Evolutionary conservation across 1,140 invertebrate species (phyloP), one percentile per base, ranked within the genome.

Genomic region (Anoplolepis gracilipes): DNA sequence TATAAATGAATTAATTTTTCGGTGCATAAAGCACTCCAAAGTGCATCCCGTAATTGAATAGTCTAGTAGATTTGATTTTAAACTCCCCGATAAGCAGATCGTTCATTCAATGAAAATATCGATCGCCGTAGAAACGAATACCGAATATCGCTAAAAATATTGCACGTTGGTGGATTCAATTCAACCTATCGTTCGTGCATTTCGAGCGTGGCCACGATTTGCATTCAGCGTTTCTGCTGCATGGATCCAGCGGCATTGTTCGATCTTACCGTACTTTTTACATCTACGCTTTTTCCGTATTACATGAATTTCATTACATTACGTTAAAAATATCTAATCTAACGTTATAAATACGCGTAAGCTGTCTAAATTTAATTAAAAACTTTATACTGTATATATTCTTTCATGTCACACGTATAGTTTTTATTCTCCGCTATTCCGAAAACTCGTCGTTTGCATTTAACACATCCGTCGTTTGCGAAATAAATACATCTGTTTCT

Each of bases 21-120:
- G 13, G 10, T 33, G n/a, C 19, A 30, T 25, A 42, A 49, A 49
- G 42, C 33, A 55, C 5, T 0, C 19, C 25, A 67, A 55, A 72
- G n/a, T 13, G 53, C n/a, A 39, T 42, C 5, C 0, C 33, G 36
- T 39, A 70, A 62, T 78, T 70, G 33, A 70, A 81, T 42, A 72
- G 19, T 42, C 30, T 5, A 72, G 11, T 19, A 49, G 19, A 25
- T 72, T 59, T 30, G 49, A 81, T 81, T 81, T 81, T 53, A 81
- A n/a, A 57, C 36, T 46, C 6, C 13, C 25, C 25, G 78, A 59
- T 57, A 39, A 57, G 28, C 53, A 59, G 57, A 81, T 70, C 53
- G 49, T 81, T 72, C 46, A 72, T 78, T 78, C 28, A 78, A 78
- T 78, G 22, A 78, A 64, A 78, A 78, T 78, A 78, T 72, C 30